Conservation (phyloP, 1,140 invertebrate genomes). For the Varroa destructor region DNA sequence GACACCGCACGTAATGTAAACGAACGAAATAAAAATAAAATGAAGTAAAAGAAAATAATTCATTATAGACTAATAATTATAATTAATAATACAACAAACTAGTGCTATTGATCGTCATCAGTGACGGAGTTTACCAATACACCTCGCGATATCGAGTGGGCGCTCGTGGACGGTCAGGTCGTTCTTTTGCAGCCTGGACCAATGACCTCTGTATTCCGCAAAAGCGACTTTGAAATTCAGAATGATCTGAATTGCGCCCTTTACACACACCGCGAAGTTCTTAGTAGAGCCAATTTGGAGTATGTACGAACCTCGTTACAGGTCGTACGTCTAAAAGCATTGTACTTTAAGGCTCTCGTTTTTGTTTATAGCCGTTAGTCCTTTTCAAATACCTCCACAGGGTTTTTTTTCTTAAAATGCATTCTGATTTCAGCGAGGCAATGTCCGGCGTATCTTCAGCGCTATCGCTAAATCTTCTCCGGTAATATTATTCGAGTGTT, state of each 20-base stretch:
- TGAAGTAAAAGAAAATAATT: too few species aligned
- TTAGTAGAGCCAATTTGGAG: slow-evolving; percentile 3
- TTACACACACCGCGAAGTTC: neutral
- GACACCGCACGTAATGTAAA: too few species aligned
- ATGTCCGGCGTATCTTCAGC: slow-evolving; percentile 3
- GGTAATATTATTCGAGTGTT: neutral
- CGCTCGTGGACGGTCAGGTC: neutral
- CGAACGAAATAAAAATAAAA: too few species aligned
- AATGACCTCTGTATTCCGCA: neutral
- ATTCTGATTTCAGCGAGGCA: slow-evolving; percentile 9
- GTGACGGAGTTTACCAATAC: neutral
- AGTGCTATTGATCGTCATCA: neutral
- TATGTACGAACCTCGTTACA: neutral
- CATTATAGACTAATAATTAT: too few species aligned
- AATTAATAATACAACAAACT: neutral
- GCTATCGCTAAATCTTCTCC: neutral
- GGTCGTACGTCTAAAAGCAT: too few species aligned
- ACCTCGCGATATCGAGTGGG: slow-evolving; percentile 14
- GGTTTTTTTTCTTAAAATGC: too few species aligned
- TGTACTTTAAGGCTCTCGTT: too few species aligned
- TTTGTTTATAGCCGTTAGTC: too few species aligned
- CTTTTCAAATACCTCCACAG: too few species aligned
- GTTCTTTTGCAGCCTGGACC: neutral
- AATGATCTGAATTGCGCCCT: neutral
- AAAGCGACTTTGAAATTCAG: slow-evolving; percentile 1